Evolutionary conservation across 2,113 vertebrate species (phyloP).

Genomic region (Gnathonemus longibarbis): DNA sequence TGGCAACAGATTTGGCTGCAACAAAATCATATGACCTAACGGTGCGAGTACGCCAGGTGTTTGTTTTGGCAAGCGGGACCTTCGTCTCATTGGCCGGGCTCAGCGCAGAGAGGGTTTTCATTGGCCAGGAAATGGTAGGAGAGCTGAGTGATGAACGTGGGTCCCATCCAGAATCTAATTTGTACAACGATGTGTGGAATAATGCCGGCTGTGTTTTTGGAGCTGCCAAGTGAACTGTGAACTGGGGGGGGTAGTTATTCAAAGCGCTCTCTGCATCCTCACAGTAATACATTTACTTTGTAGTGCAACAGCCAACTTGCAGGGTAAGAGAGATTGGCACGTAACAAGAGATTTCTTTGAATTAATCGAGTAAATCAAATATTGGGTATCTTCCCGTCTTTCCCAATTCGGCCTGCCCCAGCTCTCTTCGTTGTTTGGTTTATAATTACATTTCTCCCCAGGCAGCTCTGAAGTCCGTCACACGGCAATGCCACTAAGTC

Average conservation of each 20-base stretch:
- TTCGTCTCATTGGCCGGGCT: constrained; percentile 23
- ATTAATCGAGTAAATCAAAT: constrained; percentile 4
- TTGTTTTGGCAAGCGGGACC: constrained; percentile 36
- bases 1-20: constrained; percentile 26
- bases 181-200: constrained; percentile 27
- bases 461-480: neutral
- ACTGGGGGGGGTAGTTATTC: neutral
- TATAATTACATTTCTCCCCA: neutral
- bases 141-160: constrained; percentile 39
- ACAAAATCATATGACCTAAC: constrained; percentile 39
- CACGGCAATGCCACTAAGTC: neutral
- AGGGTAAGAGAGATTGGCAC: neutral
- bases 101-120: constrained; percentile 34
- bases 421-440: neutral
- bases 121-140: constrained; percentile 41
- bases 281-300: constrained; percentile 7
- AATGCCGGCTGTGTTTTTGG: constrained; percentile 5
- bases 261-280: neutral
- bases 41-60: constrained; percentile 27
- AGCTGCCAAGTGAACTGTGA: neutral
- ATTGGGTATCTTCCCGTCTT: neutral
- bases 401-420: neutral
- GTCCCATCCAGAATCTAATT: constrained; percentile 40
- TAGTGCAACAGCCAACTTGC: neutral
- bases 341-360: neutral